Base-by-base conservation (phyloP, 1,140 invertebrate genomes). In the Metaphire vulgaris region DNA sequence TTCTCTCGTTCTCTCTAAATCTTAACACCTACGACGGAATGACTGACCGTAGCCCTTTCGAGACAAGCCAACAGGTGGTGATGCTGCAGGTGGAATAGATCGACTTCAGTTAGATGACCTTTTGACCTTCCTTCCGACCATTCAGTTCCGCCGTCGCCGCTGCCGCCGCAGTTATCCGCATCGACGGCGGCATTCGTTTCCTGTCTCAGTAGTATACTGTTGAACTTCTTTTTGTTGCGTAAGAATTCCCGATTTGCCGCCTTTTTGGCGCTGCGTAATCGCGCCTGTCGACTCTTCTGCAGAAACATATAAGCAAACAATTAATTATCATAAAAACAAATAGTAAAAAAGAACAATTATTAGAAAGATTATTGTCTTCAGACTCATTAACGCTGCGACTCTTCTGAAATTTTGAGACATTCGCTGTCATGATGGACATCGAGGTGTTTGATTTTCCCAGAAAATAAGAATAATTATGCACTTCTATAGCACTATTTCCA, bases 21-120 rank as follows among this genome's bases (percentile, higher is more conserved):
- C 6, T 56, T 21, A 6, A 56, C 41, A 6, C 41, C 41, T 21
- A 12, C 41, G 6, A 56, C 21, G 6, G 6, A 56, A 12, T 32
- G 21, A 82, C 89, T 90, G 88, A 97, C 96, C 87, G 97, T 99
- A 73, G 97, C 98, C 86, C 96, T 96, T 86, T 99, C 97, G 77
- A 99, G 89, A 87, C 97, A 99, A 81, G 94, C 90, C 72, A 99
- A 89, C 69, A 99, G 89, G 88, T 99, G 97, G 87, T 99, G 97
- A 89, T 99, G 97, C 88, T 99, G 97, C 86, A 99, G 89, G 86
- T 99, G 96, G 87, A 99, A 98, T 81, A 99, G 97, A 86, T 99
- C 96, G 84, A 97, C 94, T 84, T 97, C 93, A 21, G 6, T 56
- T 6, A 56, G 6, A 6, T 56, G 41, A 21, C 21, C 21, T 6